These are phyloP conservation scores for Microplitis manilae DNA, from an alignment of 2,888 invertebrate genomes.

Conservation along the genomic window DNA sequence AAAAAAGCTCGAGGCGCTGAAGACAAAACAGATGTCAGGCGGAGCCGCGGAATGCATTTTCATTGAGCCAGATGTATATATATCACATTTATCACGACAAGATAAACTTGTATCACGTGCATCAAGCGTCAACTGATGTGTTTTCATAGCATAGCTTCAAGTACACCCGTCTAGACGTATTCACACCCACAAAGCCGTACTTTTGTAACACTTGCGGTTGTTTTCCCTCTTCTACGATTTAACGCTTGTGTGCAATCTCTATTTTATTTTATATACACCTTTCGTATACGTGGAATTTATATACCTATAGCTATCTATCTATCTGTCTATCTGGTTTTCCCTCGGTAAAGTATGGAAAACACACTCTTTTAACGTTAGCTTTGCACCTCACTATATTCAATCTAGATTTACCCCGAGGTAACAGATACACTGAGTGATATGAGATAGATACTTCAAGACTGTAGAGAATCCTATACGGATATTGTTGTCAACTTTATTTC, in stretches of 20 bases:
- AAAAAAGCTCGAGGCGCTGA: not conserved
- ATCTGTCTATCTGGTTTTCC: slow-evolving; percentile 31
- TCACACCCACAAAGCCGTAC: slow-evolving; percentile 58
- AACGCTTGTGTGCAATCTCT: slow-evolving; percentile 39
- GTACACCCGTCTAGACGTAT: slow-evolving; percentile 67
- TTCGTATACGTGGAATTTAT: not conserved
- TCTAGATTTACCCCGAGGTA: slow-evolving; percentile 26
- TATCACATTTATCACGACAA: slow-evolving; percentile 28
- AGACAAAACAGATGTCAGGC: not conserved
- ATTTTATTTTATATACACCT: slow-evolving; percentile 35
- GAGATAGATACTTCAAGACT: slow-evolving; percentile 1
- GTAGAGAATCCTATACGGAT: not conserved
- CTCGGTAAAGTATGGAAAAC: not conserved
- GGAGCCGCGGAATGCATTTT: not conserved
- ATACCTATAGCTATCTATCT: not conserved
- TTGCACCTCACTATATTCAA: slow-evolving; percentile 16
- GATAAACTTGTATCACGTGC: slow-evolving; percentile 47
- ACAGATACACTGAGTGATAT: slow-evolving; percentile 10
- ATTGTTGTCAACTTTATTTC: slow-evolving; percentile 4
- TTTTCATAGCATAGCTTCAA: slow-evolving; percentile 62
- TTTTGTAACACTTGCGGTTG: slow-evolving; percentile 51
- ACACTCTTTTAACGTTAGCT: slow-evolving; percentile 27
- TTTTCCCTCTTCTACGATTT: slow-evolving; percentile 28
- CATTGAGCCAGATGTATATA: not conserved
- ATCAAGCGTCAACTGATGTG: slow-evolving; percentile 53